Evolutionary conservation across 2,113 vertebrate genomes (phyloP).

Genomic region (Acanthochromis polyacanthus): DNA sequence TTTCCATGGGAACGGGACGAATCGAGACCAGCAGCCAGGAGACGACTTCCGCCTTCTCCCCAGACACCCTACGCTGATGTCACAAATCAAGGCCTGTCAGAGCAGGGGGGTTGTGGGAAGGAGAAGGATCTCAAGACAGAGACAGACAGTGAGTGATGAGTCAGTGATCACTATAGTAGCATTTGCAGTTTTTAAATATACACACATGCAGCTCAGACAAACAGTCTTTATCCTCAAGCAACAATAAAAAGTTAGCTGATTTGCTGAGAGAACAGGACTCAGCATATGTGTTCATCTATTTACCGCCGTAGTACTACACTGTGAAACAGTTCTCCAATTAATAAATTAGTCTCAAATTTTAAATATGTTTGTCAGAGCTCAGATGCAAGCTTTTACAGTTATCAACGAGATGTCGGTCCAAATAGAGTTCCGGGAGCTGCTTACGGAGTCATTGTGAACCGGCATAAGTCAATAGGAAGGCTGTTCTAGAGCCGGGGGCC

Average conservation of each 20-base stretch:
- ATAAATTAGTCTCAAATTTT: too few relatives aligned
- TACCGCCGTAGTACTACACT: constrained; percentile 11
- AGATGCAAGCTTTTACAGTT: not conserved
- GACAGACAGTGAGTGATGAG: constrained; percentile 76
- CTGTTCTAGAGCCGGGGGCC: not conserved
- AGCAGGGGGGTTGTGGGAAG: constrained; percentile 50
- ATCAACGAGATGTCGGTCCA: not conserved
- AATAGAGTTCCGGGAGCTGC: not conserved
- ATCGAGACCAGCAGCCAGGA: constrained; percentile 59
- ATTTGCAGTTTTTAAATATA: constrained; percentile 26
- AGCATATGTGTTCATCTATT: constrained; percentile 9
- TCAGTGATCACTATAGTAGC: constrained; percentile 13
- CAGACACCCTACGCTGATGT: constrained; percentile 53
- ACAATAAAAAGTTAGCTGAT: constrained; percentile 33
- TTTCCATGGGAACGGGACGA: constrained; percentile 87
- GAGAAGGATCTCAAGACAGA: constrained; percentile 67
- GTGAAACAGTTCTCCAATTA: not conserved
- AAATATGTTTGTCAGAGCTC: too few relatives aligned
- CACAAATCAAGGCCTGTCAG: constrained; percentile 23
- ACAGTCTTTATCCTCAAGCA: constrained; percentile 21
- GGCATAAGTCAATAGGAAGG: constrained; percentile 13
- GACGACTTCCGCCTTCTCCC: constrained; percentile 58
- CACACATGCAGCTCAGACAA: not conserved
- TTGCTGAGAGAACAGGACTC: not conserved
- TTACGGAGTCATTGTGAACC: constrained; percentile 17